Evolutionary conservation across 1,140 invertebrate species (phyloP).

Genomic region (Scaptomyza montana): DNA sequence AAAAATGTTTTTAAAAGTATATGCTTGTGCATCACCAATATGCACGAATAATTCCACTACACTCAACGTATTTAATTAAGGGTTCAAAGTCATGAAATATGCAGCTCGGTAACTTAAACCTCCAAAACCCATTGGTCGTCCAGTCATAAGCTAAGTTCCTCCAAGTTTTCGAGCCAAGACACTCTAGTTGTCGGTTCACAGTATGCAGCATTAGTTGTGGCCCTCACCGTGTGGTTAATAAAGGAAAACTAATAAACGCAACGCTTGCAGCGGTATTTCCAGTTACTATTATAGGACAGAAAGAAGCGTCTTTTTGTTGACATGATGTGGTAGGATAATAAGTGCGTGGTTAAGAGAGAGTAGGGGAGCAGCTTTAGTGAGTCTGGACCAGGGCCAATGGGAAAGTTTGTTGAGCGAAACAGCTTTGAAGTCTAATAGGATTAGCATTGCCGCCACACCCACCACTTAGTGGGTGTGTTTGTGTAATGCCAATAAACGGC

Average conservation of each 20-base stretch:
- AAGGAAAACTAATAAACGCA: conserved; percentile 73
- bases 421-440: conserved; percentile 82
- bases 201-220: conserved; percentile 64
- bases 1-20: too few relatives aligned
- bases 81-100: too few relatives aligned
- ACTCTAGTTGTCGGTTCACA: conserved; percentile 15
- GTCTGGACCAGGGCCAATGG: conserved; percentile 52
- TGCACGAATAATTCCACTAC: too few relatives aligned
- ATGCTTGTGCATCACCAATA: too few relatives aligned
- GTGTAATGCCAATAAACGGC: conserved; percentile 60
- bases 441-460: conserved; percentile 47
- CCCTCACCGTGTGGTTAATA: conserved; percentile 31
- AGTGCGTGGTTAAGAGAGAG: too few relatives aligned
- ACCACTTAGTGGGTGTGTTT: conserved; percentile 45
- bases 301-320: conserved; percentile 36
- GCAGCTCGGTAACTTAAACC: too few relatives aligned
- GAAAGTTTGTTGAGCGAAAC: conserved; percentile 72
- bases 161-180: neutral
- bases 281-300: conserved; percentile 15
- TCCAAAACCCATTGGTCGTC: neutral
- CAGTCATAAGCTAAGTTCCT: neutral
- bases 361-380: neutral
- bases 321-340: neutral
- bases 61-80: too few relatives aligned
- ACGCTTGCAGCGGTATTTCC: conserved; percentile 69